Evolutionary conservation across 2,797 vertebrate genomes (phyloP).

Genomic region (Ptychobarbus kaznakovi): DNA sequence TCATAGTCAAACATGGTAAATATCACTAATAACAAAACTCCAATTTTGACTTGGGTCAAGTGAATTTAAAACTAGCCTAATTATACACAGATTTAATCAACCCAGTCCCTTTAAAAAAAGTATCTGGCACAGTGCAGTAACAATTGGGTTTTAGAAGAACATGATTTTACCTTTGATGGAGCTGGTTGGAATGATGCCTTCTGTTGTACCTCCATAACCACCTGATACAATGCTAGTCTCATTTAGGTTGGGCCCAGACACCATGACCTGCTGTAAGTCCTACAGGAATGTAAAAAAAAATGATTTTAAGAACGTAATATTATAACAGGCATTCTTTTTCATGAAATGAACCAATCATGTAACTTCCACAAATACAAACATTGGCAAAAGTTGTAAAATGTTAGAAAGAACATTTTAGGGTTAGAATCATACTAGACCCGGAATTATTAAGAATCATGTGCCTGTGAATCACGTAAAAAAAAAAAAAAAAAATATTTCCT

Average conservation of each 20-base stretch:
- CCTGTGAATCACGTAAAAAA: not conserved
- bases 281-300: constrained; percentile 63
- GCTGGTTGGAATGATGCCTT: constrained; percentile 90
- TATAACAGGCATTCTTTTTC: not conserved
- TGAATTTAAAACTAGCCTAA: not conserved
- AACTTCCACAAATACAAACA: not conserved
- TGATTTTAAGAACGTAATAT: not conserved
- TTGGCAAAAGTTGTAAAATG: not conserved
- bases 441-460: constrained; percentile 3
- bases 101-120: not conserved
- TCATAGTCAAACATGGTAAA: not conserved
- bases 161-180: constrained; percentile 85
- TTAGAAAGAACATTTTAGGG: constrained; percentile 3
- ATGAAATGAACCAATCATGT: not conserved
- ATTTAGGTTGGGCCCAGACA: constrained; percentile 94
- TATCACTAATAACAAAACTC: not conserved
- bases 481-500: not conserved
- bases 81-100: not conserved
- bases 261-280: constrained; percentile 98
- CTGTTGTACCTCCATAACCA: constrained; percentile 91
- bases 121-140: not conserved
- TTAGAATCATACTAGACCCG: not conserved
- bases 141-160: not conserved
- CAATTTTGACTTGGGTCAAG: not conserved
- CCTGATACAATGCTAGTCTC: constrained; percentile 97